phyloP scores from a whole-genome alignment of 2,888 invertebrate genomes.

The Xestoiulus laeticollis region DNA sequence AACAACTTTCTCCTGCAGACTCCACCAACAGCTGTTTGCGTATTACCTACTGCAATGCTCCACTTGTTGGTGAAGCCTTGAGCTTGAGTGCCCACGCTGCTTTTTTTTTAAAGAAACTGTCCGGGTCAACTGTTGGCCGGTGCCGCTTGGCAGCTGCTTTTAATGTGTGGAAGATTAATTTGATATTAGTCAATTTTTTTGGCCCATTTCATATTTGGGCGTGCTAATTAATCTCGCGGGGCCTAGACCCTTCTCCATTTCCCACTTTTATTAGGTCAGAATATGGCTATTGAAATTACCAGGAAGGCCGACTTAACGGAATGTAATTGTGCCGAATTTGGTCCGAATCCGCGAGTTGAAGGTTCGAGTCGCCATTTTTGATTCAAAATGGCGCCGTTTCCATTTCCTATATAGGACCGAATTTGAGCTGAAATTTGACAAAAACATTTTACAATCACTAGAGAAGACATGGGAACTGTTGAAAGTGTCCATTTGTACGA shows the following conservation, averaged over 20 bases:
- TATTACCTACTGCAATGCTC: background rate
- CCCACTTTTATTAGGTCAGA: background rate
- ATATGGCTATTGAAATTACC: background rate
- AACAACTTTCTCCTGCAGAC: background rate
- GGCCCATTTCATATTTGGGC: background rate
- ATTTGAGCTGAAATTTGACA: too few relatives aligned
- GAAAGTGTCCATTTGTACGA: too few relatives aligned
- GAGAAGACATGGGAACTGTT: too few relatives aligned
- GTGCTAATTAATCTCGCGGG: constrained; percentile 14
- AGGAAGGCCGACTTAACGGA: background rate
- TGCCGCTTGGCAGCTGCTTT: constrained; percentile 30
- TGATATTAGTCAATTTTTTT: background rate
- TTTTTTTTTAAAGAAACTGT: background rate
- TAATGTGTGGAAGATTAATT: constrained; percentile 12
- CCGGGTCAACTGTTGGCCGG: background rate
- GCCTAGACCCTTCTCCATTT: background rate
- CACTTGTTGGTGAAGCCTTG: background rate
- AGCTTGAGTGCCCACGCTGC: background rate
- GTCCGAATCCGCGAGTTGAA: background rate
- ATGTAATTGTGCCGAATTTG: background rate
- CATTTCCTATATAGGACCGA: too few relatives aligned
- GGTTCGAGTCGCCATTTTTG: background rate
- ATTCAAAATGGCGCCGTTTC: background rate
- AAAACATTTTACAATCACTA: too few relatives aligned
- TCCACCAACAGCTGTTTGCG: background rate